Evolutionary conservation across 1,140 invertebrate species (phyloP).

Genomic region (Zaprionus taronus): DNA sequence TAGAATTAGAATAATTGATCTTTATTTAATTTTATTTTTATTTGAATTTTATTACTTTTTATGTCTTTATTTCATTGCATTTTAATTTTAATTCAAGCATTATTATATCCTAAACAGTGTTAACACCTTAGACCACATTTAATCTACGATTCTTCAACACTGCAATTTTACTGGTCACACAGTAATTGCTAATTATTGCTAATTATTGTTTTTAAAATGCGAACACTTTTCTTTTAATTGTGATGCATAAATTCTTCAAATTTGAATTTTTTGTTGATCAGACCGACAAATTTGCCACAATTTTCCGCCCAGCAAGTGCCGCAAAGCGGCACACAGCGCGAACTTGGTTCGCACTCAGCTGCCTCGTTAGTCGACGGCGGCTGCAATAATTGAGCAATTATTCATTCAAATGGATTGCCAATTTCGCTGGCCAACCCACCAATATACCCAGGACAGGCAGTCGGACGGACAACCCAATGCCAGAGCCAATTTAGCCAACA

Average conservation of each 20-base stretch:
- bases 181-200: background rate
- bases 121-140: background rate
- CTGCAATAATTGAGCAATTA: conserved; percentile 84
- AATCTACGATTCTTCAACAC: background rate
- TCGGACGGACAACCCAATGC: conserved; percentile 33
- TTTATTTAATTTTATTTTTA: too few relatives aligned
- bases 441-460: conserved; percentile 12
- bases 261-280: conserved; percentile 39
- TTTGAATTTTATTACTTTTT: too few relatives aligned
- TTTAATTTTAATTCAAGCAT: too few relatives aligned
- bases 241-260: background rate
- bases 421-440: conserved; percentile 72
- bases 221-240: conserved; percentile 14
- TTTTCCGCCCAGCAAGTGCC: conserved; percentile 69
- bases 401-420: conserved; percentile 84
- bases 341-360: conserved; percentile 6
- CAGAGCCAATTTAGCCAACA: conserved; percentile 74
- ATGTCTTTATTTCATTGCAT: too few relatives aligned
- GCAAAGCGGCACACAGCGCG: background rate
- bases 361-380: conserved; percentile 69
- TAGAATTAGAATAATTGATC: too few relatives aligned
- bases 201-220: conserved; percentile 1
- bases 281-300: conserved; percentile 68
- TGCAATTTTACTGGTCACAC: background rate
- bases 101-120: background rate